Percentiles rank a stretch among this genome's conserved stretches.
These are phyloP conservation scores for Apis cerana DNA, from an alignment of 1,140 invertebrate species.

Conservation along the genomic window DNA sequence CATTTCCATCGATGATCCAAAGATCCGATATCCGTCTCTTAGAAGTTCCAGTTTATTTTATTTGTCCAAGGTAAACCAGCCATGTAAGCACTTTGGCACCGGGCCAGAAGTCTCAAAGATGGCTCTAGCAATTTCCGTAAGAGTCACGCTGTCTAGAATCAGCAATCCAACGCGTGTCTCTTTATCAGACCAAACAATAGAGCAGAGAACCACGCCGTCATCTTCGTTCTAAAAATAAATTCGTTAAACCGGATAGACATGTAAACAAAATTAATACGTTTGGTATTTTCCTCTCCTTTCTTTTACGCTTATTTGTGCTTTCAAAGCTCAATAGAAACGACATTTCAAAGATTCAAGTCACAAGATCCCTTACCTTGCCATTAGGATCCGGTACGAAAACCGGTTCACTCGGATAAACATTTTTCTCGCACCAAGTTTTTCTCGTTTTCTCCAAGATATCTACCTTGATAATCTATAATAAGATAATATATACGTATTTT, in stretches of 20 bases:
- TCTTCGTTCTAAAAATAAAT: slow-evolving; percentile 84
- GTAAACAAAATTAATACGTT: background rate
- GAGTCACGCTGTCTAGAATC: slow-evolving; percentile 86
- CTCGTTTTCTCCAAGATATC: slow-evolving; percentile 84
- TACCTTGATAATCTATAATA: slow-evolving; percentile 89
- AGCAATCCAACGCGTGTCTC: slow-evolving; percentile 85
- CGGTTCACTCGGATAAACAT: slow-evolving; percentile 92
- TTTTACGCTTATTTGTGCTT: background rate
- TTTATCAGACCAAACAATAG: slow-evolving; percentile 85
- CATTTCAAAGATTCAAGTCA: background rate
- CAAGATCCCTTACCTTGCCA: slow-evolving; percentile 81
- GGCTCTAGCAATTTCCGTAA: slow-evolving; percentile 86
- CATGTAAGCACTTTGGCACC: slow-evolving; percentile 90
- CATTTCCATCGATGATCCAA: background rate
- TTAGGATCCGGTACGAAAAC: slow-evolving; percentile 90
- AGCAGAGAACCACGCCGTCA: slow-evolving; percentile 88
- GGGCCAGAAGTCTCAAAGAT: slow-evolving; percentile 86
- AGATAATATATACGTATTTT: background rate
- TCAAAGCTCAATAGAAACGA: background rate
- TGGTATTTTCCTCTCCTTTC: background rate
- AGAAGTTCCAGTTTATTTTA: slow-evolving; percentile 45
- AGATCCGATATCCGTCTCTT: background rate
- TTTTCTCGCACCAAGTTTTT: slow-evolving; percentile 87
- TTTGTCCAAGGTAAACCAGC: slow-evolving; percentile 84
- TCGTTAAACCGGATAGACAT: background rate